These are phyloP conservation scores for Nipponia nippon DNA, from an alignment of 2,113 vertebrate species.

Conservation along the genomic window DNA sequence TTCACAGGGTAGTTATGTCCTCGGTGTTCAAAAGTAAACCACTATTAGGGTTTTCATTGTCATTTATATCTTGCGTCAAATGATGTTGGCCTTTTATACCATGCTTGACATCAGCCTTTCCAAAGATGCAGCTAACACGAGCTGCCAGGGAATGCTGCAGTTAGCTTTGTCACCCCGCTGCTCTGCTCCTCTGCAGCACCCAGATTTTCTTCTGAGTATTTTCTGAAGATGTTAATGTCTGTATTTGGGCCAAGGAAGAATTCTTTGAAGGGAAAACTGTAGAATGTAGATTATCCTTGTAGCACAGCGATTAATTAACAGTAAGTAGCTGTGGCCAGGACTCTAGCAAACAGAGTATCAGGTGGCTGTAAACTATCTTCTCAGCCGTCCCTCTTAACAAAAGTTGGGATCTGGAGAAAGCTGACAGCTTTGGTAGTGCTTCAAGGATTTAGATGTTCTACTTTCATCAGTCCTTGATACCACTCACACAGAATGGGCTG, in stretches of 20 bases:
- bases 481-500: neutral
- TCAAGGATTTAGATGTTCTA: neutral
- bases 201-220: neutral
- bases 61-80: neutral
- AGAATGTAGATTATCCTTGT: neutral
- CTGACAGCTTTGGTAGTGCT: neutral
- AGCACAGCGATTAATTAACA: conserved; percentile 15
- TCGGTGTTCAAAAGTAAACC: neutral
- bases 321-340: neutral
- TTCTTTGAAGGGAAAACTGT: neutral
- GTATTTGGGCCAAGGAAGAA: neutral
- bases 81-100: neutral
- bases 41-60: neutral
- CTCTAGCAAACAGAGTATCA: neutral
- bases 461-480: neutral
- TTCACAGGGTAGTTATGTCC: neutral
- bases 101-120: neutral
- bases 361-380: conserved; percentile 17
- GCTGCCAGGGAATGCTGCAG: neutral
- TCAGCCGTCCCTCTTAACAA: neutral
- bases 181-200: neutral
- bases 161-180: neutral
- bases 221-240: neutral
- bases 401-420: neutral
- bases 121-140: rapidly evolving